phyloP scores from a whole-genome alignment of 1,140 invertebrate genomes.

The Tetramorium alpestre region DNA sequence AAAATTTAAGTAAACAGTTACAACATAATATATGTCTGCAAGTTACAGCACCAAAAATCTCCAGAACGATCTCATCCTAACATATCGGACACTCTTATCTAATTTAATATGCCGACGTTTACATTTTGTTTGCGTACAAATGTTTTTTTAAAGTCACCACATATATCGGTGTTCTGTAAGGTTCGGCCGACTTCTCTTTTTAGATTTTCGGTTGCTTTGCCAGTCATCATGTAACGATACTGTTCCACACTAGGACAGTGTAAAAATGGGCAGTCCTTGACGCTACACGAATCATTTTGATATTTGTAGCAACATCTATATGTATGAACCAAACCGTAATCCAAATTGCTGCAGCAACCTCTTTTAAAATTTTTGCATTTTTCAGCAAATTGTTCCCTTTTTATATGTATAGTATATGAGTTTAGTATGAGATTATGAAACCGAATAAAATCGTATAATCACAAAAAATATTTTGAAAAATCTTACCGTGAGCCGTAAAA shows the following conservation, averaged over 20 bases:
- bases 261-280: background rate
- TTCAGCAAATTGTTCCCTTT: too few species aligned
- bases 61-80: background rate
- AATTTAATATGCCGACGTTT: background rate
- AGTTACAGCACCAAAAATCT: background rate
- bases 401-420: too few species aligned
- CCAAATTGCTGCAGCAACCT: background rate
- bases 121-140: background rate
- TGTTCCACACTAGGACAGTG: background rate
- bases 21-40: background rate
- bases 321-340: background rate
- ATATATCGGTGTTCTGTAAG: background rate
- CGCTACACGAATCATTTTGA: background rate
- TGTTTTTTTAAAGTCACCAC: background rate
- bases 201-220: background rate
- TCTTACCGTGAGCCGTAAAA: too few species aligned
- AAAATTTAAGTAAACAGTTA: background rate
- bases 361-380: too few species aligned
- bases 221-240: background rate
- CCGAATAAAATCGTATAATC: too few species aligned
- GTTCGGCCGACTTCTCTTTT: background rate
- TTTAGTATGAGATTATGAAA: too few species aligned
- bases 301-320: background rate
- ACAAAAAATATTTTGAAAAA: too few species aligned
- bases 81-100: background rate